Evolutionary conservation across 2,888 invertebrate species (phyloP), one percentile per base, ranked within the genome.

Genomic region (Anthrax anthrax): DNA sequence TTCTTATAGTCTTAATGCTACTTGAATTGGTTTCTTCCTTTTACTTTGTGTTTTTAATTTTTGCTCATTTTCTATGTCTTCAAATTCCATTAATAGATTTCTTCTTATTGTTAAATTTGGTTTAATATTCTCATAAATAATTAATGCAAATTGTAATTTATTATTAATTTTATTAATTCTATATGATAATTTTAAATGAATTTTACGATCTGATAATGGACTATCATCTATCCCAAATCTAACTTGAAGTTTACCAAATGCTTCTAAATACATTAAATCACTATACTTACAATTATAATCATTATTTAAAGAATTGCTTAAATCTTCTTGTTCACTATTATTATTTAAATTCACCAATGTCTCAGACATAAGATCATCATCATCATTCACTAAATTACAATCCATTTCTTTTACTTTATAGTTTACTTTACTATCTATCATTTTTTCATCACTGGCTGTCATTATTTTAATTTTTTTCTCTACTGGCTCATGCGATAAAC

Each of bases 121-220:
- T 34, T 41, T 52, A n/a, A 57, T 27, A 44, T 58, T 54, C 45
- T 58, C 59, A 51, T 62, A 62, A 38, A 60, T 58, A 14, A 62
- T 55, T 44, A 62, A 51, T 10, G 59, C 59, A 44, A 60, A 60
- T 55, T 60, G 58, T 43, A 60, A 48, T 46, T 57, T 55, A 46
- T 60, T 57, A 47, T 59, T 57, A 27, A 52, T 45, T 14, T 55
- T 34, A 27, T 56, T 52, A 27, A 57, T 56, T 18, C 57, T 48
- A 53, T 61, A 62, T 17, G 62, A 61, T 37, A 62, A 54, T 44
- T 58, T 56, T 46, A 62, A 48, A 48, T 55, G 56, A 9, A 58
- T 57, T 27, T 55, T 54, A 16, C 60, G 53, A 47, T 60, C 56
- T 50, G 54, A 55, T 29, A 42, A 32, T 42, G 39, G 13, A 34